Conservation (phyloP, 1,140 invertebrate species). For the Heterodera schachtii region DNA sequence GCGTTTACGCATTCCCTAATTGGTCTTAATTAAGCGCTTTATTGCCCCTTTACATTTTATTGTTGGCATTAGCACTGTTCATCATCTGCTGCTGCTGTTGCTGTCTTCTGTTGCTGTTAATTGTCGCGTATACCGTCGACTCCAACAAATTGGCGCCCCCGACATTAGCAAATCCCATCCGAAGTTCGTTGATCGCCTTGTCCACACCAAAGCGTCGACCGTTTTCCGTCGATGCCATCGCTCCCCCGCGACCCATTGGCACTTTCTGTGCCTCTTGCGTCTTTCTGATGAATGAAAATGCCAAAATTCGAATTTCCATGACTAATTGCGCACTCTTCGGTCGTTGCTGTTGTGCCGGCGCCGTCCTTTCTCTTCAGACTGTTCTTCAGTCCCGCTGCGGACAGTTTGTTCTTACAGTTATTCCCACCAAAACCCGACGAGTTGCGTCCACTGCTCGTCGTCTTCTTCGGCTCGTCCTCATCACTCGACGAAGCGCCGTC, state of each 20-base stretch:
- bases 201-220: background rate
- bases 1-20: too few relatives aligned
- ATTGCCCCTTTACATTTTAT: background rate
- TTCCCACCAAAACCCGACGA: background rate
- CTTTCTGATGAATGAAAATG: background rate
- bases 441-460: background rate
- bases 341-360: background rate
- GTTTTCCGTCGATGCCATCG: background rate
- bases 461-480: constrained; percentile 5
- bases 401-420: background rate
- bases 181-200: constrained; percentile 3
- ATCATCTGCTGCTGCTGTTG: background rate
- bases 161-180: background rate
- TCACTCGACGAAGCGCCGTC: constrained; percentile 12
- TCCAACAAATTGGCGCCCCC: constrained; percentile 16
- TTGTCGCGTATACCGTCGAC: constrained; percentile 25
- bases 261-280: background rate
- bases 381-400: background rate
- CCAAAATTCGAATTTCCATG: background rate
- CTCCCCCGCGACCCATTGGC: background rate
- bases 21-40: too few relatives aligned
- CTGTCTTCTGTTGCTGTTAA: constrained; percentile 14
- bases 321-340: background rate
- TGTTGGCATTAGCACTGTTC: background rate
- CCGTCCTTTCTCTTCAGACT: background rate